phyloP scores from a whole-genome alignment of 2,797 vertebrate genomes.

The Anguilla anguilla region DNA sequence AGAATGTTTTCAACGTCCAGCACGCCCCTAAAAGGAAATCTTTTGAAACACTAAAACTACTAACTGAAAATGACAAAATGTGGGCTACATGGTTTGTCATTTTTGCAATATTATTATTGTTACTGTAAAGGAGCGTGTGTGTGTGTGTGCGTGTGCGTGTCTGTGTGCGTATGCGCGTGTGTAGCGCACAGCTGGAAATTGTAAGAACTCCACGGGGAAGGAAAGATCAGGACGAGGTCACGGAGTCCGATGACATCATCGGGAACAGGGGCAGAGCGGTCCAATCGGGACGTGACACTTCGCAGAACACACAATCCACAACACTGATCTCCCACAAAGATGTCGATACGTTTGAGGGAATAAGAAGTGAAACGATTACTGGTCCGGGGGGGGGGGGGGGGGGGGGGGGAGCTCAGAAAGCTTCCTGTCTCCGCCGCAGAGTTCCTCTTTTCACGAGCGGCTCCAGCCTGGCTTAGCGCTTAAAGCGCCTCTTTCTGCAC shows the following conservation, averaged over 20 bases:
- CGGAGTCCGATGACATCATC: not conserved
- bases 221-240: not conserved
- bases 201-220: not conserved
- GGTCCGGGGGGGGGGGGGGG: not conserved
- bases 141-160: not conserved
- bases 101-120: not conserved
- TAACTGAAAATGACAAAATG: not conserved
- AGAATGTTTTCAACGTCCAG: not conserved
- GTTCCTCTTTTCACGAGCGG: constrained; percentile 2
- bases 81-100: not conserved
- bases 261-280: not conserved
- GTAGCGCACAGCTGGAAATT: not conserved
- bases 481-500: constrained; percentile 20
- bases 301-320: not conserved
- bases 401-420: constrained; percentile 5
- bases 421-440: constrained; percentile 28
- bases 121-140: not conserved
- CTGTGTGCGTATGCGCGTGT: not conserved
- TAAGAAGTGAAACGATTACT: constrained; percentile 13
- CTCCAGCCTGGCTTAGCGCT: constrained; percentile 25
- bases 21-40: not conserved
- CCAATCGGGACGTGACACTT: not conserved
- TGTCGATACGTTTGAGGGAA: not conserved
- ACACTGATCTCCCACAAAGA: constrained; percentile 20
- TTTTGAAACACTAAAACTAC: not conserved